These are phyloP conservation scores for Discoglossus pictus DNA, from an alignment of 2,797 vertebrate species.

Conservation along the genomic window DNA sequence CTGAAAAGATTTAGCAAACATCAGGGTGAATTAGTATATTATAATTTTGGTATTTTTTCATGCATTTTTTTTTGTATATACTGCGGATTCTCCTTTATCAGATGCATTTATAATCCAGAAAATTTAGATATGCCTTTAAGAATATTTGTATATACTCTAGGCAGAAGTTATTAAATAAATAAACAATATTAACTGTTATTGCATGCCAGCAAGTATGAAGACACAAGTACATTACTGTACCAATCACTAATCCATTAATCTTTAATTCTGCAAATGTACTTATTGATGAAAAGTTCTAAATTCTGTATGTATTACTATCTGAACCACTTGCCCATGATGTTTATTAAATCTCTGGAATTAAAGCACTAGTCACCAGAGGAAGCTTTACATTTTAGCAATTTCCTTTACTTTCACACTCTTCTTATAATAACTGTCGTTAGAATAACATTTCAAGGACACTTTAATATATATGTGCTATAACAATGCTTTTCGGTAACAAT, in stretches of 20 bases:
- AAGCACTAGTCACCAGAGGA: constrained; percentile 17
- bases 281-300: constrained; percentile 11
- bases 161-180: constrained; percentile 1
- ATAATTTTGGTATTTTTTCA: too few species aligned
- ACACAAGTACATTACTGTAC: constrained; percentile 4
- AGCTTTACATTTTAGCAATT: constrained; percentile 19
- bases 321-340: constrained; percentile 15
- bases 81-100: too few species aligned
- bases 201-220: constrained; percentile 1
- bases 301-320: constrained; percentile 7
- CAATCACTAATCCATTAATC: background rate
- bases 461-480: constrained; percentile 32
- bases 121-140: too few species aligned
- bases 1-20: too few species aligned
- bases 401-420: constrained; percentile 1
- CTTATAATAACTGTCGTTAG: constrained; percentile 32
- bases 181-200: constrained; percentile 1
- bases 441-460: constrained; percentile 40
- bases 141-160: too few species aligned
- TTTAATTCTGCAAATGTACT: background rate
- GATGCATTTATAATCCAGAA: too few species aligned
- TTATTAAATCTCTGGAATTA: constrained; percentile 23
- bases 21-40: too few species aligned
- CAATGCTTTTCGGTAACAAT: constrained; percentile 42
- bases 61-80: too few species aligned